Evolutionary conservation across 2,797 vertebrate genomes (phyloP).

Genomic region (Eremophila alpestris): DNA sequence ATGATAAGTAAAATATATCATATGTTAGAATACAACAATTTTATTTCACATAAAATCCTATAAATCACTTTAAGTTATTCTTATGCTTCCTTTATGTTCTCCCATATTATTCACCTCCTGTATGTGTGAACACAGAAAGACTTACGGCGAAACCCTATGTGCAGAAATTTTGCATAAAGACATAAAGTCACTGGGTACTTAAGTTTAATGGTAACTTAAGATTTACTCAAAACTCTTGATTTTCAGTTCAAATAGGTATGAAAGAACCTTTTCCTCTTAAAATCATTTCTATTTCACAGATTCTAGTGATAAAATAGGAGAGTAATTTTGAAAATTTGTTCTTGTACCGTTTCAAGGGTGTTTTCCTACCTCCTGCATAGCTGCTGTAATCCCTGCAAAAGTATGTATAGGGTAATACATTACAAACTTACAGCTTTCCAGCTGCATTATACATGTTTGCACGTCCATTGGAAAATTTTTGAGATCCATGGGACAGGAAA

Average conservation of each 20-base stretch:
- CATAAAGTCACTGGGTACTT: not conserved
- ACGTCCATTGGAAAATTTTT: constrained; percentile 99
- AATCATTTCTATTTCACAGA: not conserved
- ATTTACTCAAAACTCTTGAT: not conserved
- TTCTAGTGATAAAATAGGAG: not conserved
- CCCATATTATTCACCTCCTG: not conserved
- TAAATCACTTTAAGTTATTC: not conserved
- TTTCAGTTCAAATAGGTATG: not conserved
- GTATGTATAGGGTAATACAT: not conserved
- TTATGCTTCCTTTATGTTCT: not conserved
- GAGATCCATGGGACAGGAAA: constrained; percentile 97
- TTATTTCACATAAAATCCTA: not conserved
- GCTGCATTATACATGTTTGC: constrained; percentile 97
- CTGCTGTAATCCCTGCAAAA: not conserved
- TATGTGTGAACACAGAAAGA: not conserved
- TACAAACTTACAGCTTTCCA: constrained; percentile 94
- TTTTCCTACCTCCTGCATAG: not conserved
- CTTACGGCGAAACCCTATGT: not conserved
- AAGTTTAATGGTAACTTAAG: not conserved
- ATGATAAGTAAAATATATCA: not conserved
- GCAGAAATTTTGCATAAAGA: not conserved
- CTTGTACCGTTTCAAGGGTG: not conserved
- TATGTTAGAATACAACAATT: not conserved
- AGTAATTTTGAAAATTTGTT: not conserved
- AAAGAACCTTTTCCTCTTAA: not conserved